Evolutionary conservation across 2,888 invertebrate species (phyloP).

Genomic region (Melieria crassipennis): DNA sequence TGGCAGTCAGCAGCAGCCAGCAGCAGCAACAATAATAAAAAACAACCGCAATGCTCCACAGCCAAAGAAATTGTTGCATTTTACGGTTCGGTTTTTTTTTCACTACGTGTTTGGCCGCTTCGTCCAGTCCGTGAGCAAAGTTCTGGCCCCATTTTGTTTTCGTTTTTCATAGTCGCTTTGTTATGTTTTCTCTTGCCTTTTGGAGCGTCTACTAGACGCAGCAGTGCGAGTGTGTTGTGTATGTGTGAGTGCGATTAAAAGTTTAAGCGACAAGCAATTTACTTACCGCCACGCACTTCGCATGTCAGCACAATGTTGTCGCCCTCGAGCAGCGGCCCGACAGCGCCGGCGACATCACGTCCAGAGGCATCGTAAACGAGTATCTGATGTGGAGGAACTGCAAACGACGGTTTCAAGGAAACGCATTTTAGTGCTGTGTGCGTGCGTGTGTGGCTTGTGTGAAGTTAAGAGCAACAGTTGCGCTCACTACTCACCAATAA

Average conservation of each 20-base stretch:
- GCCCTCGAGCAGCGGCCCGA: slow-evolving; percentile 85
- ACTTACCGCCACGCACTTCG: slow-evolving; percentile 89
- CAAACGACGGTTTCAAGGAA: slow-evolving; percentile 47
- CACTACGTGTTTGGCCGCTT: slow-evolving; percentile 6
- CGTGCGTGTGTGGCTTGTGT: neutral
- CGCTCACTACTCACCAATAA: slow-evolving; percentile 79
- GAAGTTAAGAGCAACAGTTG: neutral
- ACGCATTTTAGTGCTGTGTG: neutral
- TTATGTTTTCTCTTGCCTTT: neutral
- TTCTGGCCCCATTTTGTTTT: neutral
- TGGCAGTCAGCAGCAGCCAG: slow-evolving; percentile 29
- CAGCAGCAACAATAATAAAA: slow-evolving; percentile 3
- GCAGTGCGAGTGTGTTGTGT: neutral
- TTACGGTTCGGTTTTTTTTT: slow-evolving; percentile 19
- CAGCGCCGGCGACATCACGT: slow-evolving; percentile 79
- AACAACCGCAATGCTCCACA: slow-evolving; percentile 30
- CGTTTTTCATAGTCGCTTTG: slow-evolving; percentile 10
- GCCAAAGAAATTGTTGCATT: slow-evolving; percentile 20
- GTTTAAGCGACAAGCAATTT: slow-evolving; percentile 15
- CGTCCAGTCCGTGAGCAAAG: no score
- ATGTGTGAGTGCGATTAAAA: neutral
- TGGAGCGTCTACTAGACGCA: neutral
- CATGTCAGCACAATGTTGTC: slow-evolving; percentile 83
- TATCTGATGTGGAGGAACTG: slow-evolving; percentile 90
- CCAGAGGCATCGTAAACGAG: slow-evolving; percentile 86